Percentiles rank a stretch among this genome's conserved stretches.
Evolutionary conservation across 2,888 invertebrate species (phyloP).

Genomic region (Caenorhabditis afra): DNA sequence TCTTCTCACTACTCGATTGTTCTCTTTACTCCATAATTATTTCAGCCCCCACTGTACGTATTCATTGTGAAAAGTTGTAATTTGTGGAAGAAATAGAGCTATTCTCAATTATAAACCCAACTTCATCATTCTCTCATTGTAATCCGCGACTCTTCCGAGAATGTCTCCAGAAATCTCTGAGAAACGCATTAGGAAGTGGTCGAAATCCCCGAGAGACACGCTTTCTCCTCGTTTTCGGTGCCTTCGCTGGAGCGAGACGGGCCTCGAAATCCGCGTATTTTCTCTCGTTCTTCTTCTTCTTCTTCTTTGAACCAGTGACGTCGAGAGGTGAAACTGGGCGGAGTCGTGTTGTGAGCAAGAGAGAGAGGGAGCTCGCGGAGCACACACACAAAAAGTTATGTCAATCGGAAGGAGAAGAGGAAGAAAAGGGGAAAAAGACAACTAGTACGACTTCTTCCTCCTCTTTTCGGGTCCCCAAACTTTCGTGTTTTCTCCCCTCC

Average conservation of each 20-base stretch:
- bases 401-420: conserved; percentile 28
- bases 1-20: no score
- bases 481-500: no score
- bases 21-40: no score
- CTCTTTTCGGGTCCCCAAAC: no score
- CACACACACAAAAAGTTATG: conserved; percentile 42
- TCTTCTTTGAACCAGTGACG: conserved; percentile 38
- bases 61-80: background rate
- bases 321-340: conserved; percentile 55
- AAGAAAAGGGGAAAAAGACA: background rate
- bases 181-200: conserved; percentile 44
- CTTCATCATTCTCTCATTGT: no score
- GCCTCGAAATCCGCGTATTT: conserved; percentile 42
- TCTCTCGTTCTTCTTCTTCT: conserved; percentile 25
- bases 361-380: conserved; percentile 17
- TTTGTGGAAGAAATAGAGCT: conserved; percentile 6
- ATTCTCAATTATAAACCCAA: background rate
- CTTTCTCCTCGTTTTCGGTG: conserved; percentile 9
- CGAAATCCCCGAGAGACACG: background rate
- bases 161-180: conserved; percentile 11
- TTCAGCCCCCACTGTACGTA: no score
- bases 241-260: conserved; percentile 18
- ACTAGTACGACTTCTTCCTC: no score
- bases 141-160: background rate
- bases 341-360: conserved; percentile 19